Evolutionary conservation across 2,797 vertebrate genomes (phyloP).

Genomic region (Bradypus variegatus): DNA sequence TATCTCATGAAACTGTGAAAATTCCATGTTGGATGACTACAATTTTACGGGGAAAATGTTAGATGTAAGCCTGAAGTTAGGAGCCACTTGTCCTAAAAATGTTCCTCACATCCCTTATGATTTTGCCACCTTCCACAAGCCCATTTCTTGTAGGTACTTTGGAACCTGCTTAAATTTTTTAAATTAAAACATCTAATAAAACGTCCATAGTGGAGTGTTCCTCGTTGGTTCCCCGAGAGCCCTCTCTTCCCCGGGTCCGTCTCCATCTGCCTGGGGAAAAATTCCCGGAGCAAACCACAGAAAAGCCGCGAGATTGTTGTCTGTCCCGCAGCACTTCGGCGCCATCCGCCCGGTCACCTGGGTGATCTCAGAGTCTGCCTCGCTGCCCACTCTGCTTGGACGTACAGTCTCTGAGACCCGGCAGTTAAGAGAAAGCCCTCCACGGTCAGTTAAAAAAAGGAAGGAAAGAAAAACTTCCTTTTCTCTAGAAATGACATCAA

Average conservation of each 20-base stretch:
- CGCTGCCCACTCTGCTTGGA: no score
- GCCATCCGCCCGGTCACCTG: fast-evolving
- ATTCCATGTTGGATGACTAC: fast-evolving
- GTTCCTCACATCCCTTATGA: background rate
- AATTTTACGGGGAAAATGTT: background rate
- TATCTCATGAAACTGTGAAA: background rate
- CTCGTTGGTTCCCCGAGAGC: background rate
- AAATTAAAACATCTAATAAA: no score
- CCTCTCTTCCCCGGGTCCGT: background rate
- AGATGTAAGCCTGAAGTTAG: no score
- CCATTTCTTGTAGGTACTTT: background rate
- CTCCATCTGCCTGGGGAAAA: background rate
- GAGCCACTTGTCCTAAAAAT: fast-evolving
- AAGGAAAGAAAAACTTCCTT: background rate
- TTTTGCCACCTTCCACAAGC: background rate
- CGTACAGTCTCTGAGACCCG: fast-evolving
- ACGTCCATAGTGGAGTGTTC: background rate
- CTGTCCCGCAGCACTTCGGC: background rate
- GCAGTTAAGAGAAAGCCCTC: background rate
- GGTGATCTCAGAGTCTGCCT: no score
- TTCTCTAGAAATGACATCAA: no score
- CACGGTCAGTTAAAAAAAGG: background rate
- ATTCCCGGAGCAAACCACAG: background rate
- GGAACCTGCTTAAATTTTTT: background rate
- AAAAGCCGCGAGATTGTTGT: background rate